These are phyloP conservation scores for Triplophysa bombifrons DNA, from an alignment of 2,797 vertebrate genomes.

Conservation along the genomic window DNA sequence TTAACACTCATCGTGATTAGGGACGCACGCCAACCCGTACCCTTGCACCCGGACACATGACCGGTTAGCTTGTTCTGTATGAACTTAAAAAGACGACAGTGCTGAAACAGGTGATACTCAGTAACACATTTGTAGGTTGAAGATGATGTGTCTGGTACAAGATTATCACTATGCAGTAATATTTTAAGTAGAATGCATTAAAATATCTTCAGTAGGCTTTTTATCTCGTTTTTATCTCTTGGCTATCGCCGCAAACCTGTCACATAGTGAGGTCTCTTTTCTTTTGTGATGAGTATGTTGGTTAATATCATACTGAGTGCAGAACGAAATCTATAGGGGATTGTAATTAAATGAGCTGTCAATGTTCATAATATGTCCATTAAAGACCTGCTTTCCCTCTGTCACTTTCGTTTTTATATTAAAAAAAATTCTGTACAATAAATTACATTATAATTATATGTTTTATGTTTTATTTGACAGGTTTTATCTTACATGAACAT, in stretches of 20 bases:
- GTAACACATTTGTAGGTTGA: too few species aligned
- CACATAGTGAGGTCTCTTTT: constrained; percentile 1
- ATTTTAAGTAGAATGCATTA: constrained; percentile 1
- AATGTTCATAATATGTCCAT: constrained; percentile 45
- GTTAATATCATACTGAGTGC: constrained; percentile 55
- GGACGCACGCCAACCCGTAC: not conserved
- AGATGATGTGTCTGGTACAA: too few species aligned
- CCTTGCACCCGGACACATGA: not conserved
- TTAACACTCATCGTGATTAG: constrained; percentile 46
- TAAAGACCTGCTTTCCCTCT: too few species aligned
- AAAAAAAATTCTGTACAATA: too few species aligned
- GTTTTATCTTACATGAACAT: too few species aligned
- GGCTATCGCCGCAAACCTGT: not conserved
- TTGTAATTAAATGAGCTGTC: constrained; percentile 63
- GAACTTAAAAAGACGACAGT: too few species aligned
- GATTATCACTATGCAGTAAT: not conserved
- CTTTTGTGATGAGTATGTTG: constrained; percentile 56
- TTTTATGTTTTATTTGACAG: too few species aligned
- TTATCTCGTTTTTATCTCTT: too few species aligned
- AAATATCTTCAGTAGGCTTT: constrained; percentile 3
- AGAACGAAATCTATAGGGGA: constrained; percentile 57
- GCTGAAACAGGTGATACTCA: too few species aligned
- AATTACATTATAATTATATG: too few species aligned
- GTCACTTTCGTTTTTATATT: too few species aligned
- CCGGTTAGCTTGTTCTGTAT: too few species aligned